These are phyloP conservation scores for Diplodus sargus DNA, from an alignment of 2,797 vertebrate genomes.

Conservation along the genomic window DNA sequence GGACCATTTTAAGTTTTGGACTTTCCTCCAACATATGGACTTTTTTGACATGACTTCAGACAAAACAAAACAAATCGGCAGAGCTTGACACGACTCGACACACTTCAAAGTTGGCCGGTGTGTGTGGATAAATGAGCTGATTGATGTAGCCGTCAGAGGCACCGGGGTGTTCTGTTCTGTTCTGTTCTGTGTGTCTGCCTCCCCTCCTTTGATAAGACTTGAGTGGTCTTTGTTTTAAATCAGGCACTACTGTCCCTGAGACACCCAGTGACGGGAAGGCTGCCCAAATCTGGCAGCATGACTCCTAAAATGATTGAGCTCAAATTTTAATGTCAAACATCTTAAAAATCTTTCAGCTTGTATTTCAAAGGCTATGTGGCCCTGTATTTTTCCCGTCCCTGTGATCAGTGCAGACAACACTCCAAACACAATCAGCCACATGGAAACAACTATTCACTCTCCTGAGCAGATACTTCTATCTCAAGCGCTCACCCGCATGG, in stretches of 20 bases:
- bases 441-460: conserved; percentile 30
- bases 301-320: conserved; percentile 24
- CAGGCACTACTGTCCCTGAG: conserved; percentile 17
- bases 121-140: conserved; percentile 13
- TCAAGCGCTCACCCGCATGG: conserved; percentile 11
- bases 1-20: conserved; percentile 44
- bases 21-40: conserved; percentile 38
- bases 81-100: background rate
- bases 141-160: conserved; percentile 28
- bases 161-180: conserved; percentile 16
- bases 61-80: conserved; percentile 42
- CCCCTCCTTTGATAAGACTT: conserved; percentile 45
- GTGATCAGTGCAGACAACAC: conserved; percentile 23
- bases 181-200: conserved; percentile 2
- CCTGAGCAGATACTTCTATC: conserved; percentile 48
- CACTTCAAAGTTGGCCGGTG: conserved; percentile 10
- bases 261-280: conserved; percentile 15
- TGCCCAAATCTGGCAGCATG: conserved; percentile 28
- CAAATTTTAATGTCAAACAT: conserved; percentile 58
- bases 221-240: conserved; percentile 47
- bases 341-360: conserved; percentile 36
- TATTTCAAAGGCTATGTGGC: conserved; percentile 24
- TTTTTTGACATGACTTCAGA: conserved; percentile 51
- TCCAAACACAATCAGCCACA: conserved; percentile 39
- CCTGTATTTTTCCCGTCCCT: conserved; percentile 29